Conservation (phyloP, 2,113 vertebrate genomes). For the Pelobates fuscus region DNA sequence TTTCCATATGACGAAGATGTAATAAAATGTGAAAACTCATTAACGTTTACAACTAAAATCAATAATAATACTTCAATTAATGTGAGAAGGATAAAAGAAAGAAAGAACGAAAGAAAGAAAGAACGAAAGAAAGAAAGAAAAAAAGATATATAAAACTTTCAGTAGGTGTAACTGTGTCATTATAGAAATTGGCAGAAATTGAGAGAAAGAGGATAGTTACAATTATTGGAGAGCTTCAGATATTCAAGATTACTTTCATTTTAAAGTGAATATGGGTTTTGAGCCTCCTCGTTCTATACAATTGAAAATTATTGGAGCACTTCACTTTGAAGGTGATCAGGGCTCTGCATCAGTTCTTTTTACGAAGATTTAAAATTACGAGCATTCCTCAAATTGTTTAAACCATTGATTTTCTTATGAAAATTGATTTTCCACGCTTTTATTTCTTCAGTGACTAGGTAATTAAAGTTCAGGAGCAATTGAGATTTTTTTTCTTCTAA, state of each 20-base stretch:
- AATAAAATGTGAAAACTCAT: slow-evolving; percentile 19
- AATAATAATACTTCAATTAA: slow-evolving; percentile 1
- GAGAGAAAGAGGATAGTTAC: slow-evolving; percentile 40
- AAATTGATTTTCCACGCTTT: slow-evolving; percentile 68
- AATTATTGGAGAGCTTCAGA: slow-evolving; percentile 53
- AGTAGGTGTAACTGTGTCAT: background rate
- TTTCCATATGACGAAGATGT: background rate
- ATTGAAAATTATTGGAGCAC: slow-evolving; percentile 62
- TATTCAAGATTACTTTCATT: slow-evolving; percentile 61
- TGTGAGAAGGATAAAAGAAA: background rate
- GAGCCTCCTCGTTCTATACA: slow-evolving; percentile 53
- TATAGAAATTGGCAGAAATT: slow-evolving; percentile 30
- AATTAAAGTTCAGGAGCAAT: slow-evolving; percentile 61
- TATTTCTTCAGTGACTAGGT: slow-evolving; percentile 66
- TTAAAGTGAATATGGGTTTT: slow-evolving; percentile 49
- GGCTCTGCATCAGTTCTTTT: slow-evolving; percentile 51
- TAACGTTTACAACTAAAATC: slow-evolving; percentile 7
- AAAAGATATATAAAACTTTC: background rate
- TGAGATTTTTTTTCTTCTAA: slow-evolving; percentile 54
- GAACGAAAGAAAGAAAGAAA: background rate
- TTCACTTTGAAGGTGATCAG: slow-evolving; percentile 64
- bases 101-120: background rate
- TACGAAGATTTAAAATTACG: slow-evolving; percentile 66
- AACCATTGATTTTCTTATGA: slow-evolving; percentile 72
- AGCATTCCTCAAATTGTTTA: slow-evolving; percentile 69